Evolutionary conservation across 2,888 invertebrate species (phyloP), one percentile per base, ranked within the genome.

Genomic region (Drosophila mimica): DNA sequence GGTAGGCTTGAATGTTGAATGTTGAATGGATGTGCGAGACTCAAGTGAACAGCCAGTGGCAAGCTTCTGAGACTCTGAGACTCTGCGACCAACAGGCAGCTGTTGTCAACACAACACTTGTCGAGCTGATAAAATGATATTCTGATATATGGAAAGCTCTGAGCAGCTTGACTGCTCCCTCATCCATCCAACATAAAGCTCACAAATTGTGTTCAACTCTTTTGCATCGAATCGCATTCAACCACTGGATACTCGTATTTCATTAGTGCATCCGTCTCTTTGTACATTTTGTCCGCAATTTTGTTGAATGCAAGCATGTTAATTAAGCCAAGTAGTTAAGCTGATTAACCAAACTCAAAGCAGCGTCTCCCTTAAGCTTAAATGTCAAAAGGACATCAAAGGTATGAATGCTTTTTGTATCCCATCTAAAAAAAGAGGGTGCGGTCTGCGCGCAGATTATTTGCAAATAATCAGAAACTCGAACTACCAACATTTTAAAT

Each of bases 271-370:
- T n/a, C n/a, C 36, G 8, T 15, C 28, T 30, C 59, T 31, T 33
- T 67, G 48, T 49, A 13, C 36, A 34, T 28, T 33, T 43, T 38
- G 17, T 25, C 20, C 38, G 25, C 11, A n/a, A 46, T 20, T 25
- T 31, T 8, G 34, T 30, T 52, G 17, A 33, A 43, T 54, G 33
- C 15, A 31, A 51, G 53, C 34, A 61, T 13, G 30, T 71, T 76
- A 76, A 76, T 76, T 62, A 65, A 69, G 28, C 9, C 9, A 40
- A 30, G 28, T 70, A 76, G 64, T 70, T 70, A 70, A 70, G 62
- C 56, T 38, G 67, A 70, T 67, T 38, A 40, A 25, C 40, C 40
- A 31, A 57, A 43, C 53, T 53, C 75, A 67, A 54, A 40, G 43
- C 46, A 58, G 25, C 28, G 5, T n/a, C 5, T 34, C 13, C 28